These are phyloP conservation scores for Yponomeuta malinellus DNA, from an alignment of 2,888 invertebrate species.

Conservation along the genomic window DNA sequence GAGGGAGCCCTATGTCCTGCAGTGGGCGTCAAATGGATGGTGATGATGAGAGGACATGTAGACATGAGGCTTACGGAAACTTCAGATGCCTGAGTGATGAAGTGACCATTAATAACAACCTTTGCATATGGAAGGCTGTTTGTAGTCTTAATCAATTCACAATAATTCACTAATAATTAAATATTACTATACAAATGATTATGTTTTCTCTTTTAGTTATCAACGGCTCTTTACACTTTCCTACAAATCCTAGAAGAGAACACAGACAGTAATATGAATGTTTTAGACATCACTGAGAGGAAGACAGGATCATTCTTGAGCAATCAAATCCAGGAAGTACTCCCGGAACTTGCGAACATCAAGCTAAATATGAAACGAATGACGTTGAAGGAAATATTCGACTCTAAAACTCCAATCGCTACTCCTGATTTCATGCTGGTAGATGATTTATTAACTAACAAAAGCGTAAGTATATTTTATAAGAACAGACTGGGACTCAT, in stretches of 20 bases:
- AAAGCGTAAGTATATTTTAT: slow-evolving; percentile 4
- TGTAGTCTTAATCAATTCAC: no score
- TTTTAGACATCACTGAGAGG: slow-evolving; percentile 20
- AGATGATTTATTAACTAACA: neutral
- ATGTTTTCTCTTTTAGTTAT: slow-evolving; percentile 21
- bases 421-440: slow-evolving; percentile 5
- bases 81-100: no score
- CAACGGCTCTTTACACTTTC: slow-evolving; percentile 20
- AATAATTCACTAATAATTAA: no score
- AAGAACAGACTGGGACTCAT: neutral
- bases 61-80: no score
- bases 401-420: neutral
- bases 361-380: slow-evolving; percentile 7
- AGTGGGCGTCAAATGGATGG: no score
- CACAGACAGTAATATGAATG: slow-evolving; percentile 22
- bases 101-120: no score
- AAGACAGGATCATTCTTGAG: slow-evolving; percentile 17
- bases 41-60: no score
- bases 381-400: neutral
- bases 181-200: no score
- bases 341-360: slow-evolving; percentile 12
- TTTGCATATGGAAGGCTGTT: no score
- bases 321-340: slow-evolving; percentile 10
- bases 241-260: slow-evolving; percentile 27
- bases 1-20: no score